Evolutionary conservation across 1,140 invertebrate species (phyloP).

Genomic region (Listronotus bonariensis): DNA sequence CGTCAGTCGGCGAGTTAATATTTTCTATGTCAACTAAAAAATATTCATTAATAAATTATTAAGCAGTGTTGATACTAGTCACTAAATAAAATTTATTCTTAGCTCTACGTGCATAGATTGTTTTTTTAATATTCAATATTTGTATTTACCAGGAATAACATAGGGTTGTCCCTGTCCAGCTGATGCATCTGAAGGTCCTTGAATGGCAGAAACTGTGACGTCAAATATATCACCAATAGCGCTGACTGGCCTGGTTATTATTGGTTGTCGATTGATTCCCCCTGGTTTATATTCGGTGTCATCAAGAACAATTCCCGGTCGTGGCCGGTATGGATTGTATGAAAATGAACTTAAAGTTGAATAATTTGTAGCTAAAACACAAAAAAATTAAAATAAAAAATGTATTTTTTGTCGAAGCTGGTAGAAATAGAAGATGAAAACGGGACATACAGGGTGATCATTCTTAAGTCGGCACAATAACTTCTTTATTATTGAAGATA

Average conservation of each 20-base stretch:
- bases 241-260: conserved; percentile 52
- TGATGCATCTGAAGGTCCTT: conserved; percentile 68
- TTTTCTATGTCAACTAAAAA: conserved; percentile 50
- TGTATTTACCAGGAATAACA: conserved; percentile 59
- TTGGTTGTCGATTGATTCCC: conserved; percentile 53
- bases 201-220: conserved; percentile 83
- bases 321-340: conserved; percentile 65
- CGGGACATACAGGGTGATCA: no score
- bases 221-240: conserved; percentile 80
- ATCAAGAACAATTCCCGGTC: conserved; percentile 81
- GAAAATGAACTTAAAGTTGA: conserved; percentile 28
- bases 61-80: background rate
- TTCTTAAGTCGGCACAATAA: no score
- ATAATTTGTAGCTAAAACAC: conserved; percentile 2
- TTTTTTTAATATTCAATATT: no score
- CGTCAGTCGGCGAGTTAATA: conserved; percentile 59
- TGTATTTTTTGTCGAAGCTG: no score
- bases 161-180: conserved; percentile 58
- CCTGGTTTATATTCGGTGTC: conserved; percentile 78
- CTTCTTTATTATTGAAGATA: no score
- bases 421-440: no score
- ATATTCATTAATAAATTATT: conserved; percentile 5
- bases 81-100: conserved; percentile 14
- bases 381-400: no score
- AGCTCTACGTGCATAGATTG: no score